phyloP scores from a whole-genome alignment of 2,113 vertebrate species.

The Labrus mixtus region DNA sequence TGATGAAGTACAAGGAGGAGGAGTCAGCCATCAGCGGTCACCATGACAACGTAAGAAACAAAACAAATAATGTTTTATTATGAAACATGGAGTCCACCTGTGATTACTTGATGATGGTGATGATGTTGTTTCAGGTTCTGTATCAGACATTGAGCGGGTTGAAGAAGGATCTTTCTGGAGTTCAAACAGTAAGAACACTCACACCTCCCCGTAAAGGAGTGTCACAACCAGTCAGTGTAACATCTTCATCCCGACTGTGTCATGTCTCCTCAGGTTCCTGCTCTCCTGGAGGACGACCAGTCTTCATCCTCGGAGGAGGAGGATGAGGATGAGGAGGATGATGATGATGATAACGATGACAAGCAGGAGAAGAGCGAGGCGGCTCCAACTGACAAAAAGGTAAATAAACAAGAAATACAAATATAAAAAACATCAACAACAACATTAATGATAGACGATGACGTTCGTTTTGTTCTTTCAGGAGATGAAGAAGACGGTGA shows the following conservation, averaged over 20 bases:
- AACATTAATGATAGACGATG: background rate
- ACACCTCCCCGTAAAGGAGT: too few relatives aligned
- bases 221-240: too few relatives aligned
- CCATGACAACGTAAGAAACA: slow-evolving; percentile 87
- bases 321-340: slow-evolving; percentile 72
- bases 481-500: slow-evolving; percentile 92
- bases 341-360: slow-evolving; percentile 62
- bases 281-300: slow-evolving; percentile 86
- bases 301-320: slow-evolving; percentile 73
- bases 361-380: slow-evolving; percentile 62
- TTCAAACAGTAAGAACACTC: slow-evolving; percentile 86
- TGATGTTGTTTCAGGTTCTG: slow-evolving; percentile 84
- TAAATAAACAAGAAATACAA: background rate
- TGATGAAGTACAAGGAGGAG: slow-evolving; percentile 83
- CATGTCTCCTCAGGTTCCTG: slow-evolving; percentile 86
- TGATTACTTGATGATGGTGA: too few relatives aligned
- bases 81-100: too few relatives aligned
- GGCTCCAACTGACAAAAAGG: slow-evolving; percentile 88
- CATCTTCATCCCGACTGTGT: too few relatives aligned
- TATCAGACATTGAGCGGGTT: slow-evolving; percentile 96
- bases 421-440: background rate
- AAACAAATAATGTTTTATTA: too few relatives aligned
- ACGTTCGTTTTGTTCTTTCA: slow-evolving; percentile 61
- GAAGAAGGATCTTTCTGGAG: slow-evolving; percentile 95
- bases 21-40: slow-evolving; percentile 83